Conservation (phyloP, 2,888 invertebrate genomes). For the Girardia tigrina region DNA sequence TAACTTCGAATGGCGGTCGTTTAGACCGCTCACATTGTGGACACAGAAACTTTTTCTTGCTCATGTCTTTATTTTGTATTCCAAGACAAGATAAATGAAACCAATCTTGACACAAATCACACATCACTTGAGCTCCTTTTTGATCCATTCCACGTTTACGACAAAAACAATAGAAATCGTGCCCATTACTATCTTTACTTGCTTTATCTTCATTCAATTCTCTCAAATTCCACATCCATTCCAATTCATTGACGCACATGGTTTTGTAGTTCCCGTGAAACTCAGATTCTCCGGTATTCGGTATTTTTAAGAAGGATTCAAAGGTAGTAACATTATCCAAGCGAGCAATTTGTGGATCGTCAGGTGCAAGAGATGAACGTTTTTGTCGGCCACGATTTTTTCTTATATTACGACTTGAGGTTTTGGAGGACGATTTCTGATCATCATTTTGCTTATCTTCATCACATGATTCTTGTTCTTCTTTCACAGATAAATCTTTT, state of each 20-base stretch:
- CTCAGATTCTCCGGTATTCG: not conserved
- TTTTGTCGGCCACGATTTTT: constrained; percentile 11
- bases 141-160: constrained; percentile 44
- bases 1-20: constrained; percentile 57
- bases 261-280: not conserved
- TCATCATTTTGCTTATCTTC: not conserved
- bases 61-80: constrained; percentile 45
- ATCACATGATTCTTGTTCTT: not conserved
- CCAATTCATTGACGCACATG: constrained; percentile 16
- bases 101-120: constrained; percentile 85
- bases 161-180: constrained; percentile 41
- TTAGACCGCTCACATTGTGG: constrained; percentile 73
- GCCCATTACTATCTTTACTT: constrained; percentile 41
- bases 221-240: not conserved
- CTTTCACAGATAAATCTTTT: not conserved
- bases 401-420: not conserved
- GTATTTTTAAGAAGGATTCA: not conserved
- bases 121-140: constrained; percentile 65
- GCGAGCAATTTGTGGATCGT: constrained; percentile 8
- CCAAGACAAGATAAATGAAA: constrained; percentile 58
- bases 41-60: constrained; percentile 58
- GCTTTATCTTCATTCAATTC: constrained; percentile 19
- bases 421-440: not conserved
- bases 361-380: not conserved
- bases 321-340: not conserved